phyloP scores from a whole-genome alignment of 2,113 vertebrate genomes.

The Hydropotes inermis region DNA sequence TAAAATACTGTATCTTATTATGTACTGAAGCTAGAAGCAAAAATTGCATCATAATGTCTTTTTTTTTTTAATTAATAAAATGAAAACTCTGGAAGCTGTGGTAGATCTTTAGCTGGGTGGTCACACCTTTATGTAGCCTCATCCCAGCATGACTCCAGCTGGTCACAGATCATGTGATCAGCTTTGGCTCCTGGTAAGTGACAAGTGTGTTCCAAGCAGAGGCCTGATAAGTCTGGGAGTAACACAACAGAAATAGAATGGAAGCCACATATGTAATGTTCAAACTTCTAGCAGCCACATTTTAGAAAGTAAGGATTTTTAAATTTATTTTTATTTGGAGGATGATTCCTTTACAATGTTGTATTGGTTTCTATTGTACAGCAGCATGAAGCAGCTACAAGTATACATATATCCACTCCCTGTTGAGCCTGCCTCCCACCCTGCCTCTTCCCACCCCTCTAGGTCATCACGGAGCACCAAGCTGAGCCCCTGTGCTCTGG shows the following conservation, averaged over 20 bases:
- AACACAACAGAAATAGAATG: not conserved
- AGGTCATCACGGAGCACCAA: not conserved
- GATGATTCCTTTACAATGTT: not conserved
- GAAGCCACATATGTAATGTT: not conserved
- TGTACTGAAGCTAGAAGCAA: not conserved
- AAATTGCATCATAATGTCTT: not conserved
- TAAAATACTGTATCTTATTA: not conserved
- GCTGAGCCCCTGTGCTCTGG: not conserved
- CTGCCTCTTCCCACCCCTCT: not conserved
- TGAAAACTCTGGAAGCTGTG: not conserved
- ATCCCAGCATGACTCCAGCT: not conserved
- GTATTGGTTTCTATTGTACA: not conserved
- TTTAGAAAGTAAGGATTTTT: not conserved
- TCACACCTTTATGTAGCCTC: fast-evolving
- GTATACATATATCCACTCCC: not conserved
- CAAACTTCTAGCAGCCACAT: not conserved
- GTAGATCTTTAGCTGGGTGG: not conserved
- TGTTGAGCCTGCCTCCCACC: not conserved
- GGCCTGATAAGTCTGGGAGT: not conserved
- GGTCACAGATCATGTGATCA: not conserved
- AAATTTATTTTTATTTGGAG: not conserved
- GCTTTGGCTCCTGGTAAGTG: not conserved
- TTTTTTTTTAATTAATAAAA: not conserved
- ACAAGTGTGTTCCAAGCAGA: not conserved
- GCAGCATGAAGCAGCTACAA: not conserved